Evolutionary conservation across 1,140 invertebrate species (phyloP).

Genomic region (Drosophila asahinai): DNA sequence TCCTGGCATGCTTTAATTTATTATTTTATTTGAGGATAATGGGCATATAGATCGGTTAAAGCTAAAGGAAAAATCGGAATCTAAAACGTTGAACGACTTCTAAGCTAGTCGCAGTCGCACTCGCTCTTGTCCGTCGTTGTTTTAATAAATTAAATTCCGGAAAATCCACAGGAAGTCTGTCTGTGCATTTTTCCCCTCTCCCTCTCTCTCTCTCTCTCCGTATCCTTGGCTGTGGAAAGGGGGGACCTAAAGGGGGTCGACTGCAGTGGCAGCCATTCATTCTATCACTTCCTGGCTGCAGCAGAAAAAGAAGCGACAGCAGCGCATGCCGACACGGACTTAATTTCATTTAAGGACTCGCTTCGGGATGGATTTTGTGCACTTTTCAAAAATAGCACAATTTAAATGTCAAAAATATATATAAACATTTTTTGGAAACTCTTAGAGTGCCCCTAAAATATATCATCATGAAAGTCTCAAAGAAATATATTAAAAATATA

Average conservation of each 20-base stretch:
- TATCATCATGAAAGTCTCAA: too few species aligned
- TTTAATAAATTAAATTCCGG: conserved; percentile 84
- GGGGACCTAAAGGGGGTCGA: conserved; percentile 1
- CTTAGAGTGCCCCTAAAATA: too few species aligned
- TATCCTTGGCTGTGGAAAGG: background rate
- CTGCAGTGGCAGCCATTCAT: conserved; percentile 70
- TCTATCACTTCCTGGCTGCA: conserved; percentile 75
- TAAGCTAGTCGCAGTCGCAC: conserved; percentile 2
- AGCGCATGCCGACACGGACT: conserved; percentile 77
- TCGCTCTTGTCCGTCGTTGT: conserved; percentile 64
- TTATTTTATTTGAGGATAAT: background rate
- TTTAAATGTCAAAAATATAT: too few species aligned
- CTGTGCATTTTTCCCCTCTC: conserved; percentile 57
- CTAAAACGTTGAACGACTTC: background rate
- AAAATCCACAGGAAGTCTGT: conserved; percentile 83
- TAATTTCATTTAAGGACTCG: conserved; percentile 76
- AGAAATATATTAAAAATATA: too few species aligned
- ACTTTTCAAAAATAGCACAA: too few species aligned
- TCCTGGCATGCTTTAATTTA: too few species aligned
- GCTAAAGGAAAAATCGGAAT: background rate
- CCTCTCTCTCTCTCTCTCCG: background rate
- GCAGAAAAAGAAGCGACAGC: conserved; percentile 32
- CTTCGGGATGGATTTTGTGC: conserved; percentile 12
- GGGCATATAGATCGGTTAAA: conserved; percentile 6
- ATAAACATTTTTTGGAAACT: too few species aligned